Conservation (phyloP, 2,797 vertebrate genomes). For the Furcifer pardalis region DNA sequence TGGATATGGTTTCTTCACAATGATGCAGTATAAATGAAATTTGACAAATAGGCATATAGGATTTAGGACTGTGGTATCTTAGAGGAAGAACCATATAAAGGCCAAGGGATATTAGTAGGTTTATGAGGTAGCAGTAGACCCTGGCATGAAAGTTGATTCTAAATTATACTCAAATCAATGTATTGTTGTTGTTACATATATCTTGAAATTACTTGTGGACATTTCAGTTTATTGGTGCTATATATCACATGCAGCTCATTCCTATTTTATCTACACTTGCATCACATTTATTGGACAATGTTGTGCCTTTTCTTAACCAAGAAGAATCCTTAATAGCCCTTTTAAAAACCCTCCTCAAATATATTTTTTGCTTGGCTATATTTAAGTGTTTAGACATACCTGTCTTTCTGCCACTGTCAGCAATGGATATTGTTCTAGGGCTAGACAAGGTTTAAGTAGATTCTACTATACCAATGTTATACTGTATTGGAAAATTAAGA, state of each 20-base stretch:
- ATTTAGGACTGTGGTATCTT: neutral
- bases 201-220: neutral
- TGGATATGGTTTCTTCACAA: neutral
- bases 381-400: constrained; percentile 11
- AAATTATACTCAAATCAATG: neutral
- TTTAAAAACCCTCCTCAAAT: neutral
- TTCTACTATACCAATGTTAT: constrained; percentile 37
- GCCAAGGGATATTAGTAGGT: neutral
- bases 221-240: neutral
- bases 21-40: neutral
- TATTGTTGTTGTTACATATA: neutral
- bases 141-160: neutral
- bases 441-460: constrained; percentile 30
- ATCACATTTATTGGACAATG: fast-evolving
- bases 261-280: neutral
- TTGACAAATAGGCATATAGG: too few relatives aligned
- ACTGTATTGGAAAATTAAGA: constrained; percentile 35
- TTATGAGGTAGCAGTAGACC: neutral
- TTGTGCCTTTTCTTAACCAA: neutral
- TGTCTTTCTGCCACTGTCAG: neutral
- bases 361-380: neutral
- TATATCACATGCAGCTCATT: neutral
- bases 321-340: neutral
- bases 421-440: neutral
- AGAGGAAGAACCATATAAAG: neutral